Evolutionary conservation across 2,797 vertebrate genomes (phyloP), one percentile per base, ranked within the genome.

Genomic region (Ctenopoma kingsleyae): DNA sequence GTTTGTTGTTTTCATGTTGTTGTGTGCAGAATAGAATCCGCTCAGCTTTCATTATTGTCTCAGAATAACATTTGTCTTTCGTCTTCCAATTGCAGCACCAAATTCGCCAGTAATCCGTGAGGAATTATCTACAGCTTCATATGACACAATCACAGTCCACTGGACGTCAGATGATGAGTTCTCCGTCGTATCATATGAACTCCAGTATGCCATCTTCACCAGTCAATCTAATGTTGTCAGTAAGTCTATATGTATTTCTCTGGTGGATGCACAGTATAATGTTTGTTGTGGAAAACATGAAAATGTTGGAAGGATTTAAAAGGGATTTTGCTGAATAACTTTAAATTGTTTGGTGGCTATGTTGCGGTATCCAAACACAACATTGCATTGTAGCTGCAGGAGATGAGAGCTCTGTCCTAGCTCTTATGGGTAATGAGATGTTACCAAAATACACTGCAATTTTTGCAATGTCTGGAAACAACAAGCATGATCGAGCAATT

Each of bases 111-210:
- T 92, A 58, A 99, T 99, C 89, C 95, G 98, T n/a, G 97, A 98
- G 92, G 98, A 99, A 86, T 94, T 99, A 64, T 98, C 98, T 74
- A 99, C 97, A 0, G 98, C 98, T 43, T 99, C 98, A 0, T 97
- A 98, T 46, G 98, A 99, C 86, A 99, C 98, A 2, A 99, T 99
- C 87, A 99, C 97, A 0, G 98, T 98, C 58, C 98, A 99, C 86
- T 99, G 98, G 98, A 98, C 97, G 0, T 96, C 98, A 0, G 98
- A 99, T 38, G 98, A 99, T 58, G 98, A 99, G 83, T 99, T 99
- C 90, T 96, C 95, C 4, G 97, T 99, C 43, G 96, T 98, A 32
- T 99, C 98, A 0, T 99, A 99, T 0, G 98, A 99, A 84, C 94
- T 99, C 23, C 98, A 99, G 84, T 98, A 99, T 57, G 96, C 98